Evolutionary conservation across 2,113 vertebrate genomes (phyloP).

Genomic region (Steatornis caripensis): DNA sequence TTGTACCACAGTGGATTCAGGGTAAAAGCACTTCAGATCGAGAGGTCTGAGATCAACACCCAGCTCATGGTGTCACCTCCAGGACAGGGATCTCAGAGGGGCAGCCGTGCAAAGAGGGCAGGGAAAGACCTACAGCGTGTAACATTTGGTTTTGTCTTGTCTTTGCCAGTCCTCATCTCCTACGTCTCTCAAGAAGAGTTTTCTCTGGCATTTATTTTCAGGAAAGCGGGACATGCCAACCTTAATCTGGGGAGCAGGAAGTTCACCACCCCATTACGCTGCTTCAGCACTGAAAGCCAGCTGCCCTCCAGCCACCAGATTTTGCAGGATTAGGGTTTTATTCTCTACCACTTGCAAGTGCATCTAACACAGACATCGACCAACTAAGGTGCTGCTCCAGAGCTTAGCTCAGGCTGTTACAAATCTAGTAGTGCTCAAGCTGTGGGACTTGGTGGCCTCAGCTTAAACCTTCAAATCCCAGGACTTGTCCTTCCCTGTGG

Average conservation of each 20-base stretch:
- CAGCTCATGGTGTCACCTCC: not conserved
- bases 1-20: not conserved
- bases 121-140: rapidly evolving
- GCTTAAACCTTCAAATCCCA: constrained; percentile 42
- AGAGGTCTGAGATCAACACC: not conserved
- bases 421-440: not conserved
- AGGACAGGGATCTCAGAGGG: not conserved
- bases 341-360: not conserved
- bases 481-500: constrained; percentile 2
- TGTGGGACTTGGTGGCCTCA: not conserved
- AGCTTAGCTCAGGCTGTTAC: not conserved
- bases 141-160: not conserved
- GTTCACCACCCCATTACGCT: not conserved
- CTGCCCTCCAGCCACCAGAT: not conserved
- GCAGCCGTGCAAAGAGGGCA: not conserved
- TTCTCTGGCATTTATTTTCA: not conserved
- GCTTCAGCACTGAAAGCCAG: rapidly evolving
- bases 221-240: not conserved
- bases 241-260: not conserved
- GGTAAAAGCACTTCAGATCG: not conserved
- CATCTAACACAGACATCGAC: not conserved
- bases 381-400: not conserved
- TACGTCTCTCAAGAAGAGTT: not conserved
- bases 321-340: not conserved
- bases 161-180: not conserved